Base-by-base conservation (phyloP, 2,888 invertebrate genomes). In the Taphrorychus bicolor region DNA sequence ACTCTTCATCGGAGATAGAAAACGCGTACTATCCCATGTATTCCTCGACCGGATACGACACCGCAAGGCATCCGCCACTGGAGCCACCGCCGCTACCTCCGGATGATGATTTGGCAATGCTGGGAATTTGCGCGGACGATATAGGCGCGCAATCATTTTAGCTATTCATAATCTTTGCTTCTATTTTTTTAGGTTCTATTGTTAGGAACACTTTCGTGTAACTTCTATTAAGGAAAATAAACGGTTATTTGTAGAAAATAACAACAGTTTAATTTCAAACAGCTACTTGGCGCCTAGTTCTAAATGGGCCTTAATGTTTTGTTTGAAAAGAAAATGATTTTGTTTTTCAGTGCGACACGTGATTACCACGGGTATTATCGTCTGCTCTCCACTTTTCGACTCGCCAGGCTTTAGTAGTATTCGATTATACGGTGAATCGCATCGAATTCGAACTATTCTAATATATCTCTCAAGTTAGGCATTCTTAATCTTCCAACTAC, bases 51-150 rank as follows among this genome's bases (percentile, higher is more conserved):
- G 76, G 79, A 76, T 80, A 78, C 71, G 73, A 65, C 4, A 32
- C 75, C 22, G 68, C 70, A 14, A 77, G 76, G 17, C 81, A 81
- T 73, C 80, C 79, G 76, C 82, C 82, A 11, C 73, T 82, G 61
- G 78, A 79, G 71, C 82, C 82, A 4, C 82, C 82, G 7, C 82
- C 82, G 3, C 72, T 81, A 23, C 81, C 82, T 0, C 82, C 82
- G 14, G 78, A 79, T 70, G 82, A 84, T 72, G 94, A 95, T 75
- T 81, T 94, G 66, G 91, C 91, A 2, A 88, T 95, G 91, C 84
- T 95, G 58, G 95, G 95, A 0, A 94, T 94, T 57, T 94, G 94
- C 77, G 93, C 91, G 5, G 89, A 89, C 24, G 94, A 95, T 78
- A 87, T 88, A 72, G 89, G 89, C 5, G 88, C 88, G 19, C 84